phyloP scores from a whole-genome alignment of 2,797 vertebrate species.

The Philypnodon macrostomus region DNA sequence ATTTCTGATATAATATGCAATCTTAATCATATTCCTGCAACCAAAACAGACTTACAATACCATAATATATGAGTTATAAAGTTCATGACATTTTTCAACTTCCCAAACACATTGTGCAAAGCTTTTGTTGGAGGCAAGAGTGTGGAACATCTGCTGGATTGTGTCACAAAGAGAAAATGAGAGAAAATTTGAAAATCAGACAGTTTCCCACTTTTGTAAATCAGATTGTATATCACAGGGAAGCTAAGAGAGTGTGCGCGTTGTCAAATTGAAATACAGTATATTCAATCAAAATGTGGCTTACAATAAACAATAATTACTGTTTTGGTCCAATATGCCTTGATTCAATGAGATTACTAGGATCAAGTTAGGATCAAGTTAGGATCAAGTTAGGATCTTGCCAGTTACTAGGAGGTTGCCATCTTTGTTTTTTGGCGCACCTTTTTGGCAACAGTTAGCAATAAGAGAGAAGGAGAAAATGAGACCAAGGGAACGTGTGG shows the following conservation, averaged over 20 bases:
- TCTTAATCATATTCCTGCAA: too few species aligned
- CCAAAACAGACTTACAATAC: too few species aligned
- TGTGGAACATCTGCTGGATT: neutral
- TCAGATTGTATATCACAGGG: neutral
- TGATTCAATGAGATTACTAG: neutral
- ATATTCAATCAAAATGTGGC: conserved; percentile 5
- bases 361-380: too few species aligned
- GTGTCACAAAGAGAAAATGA: neutral
- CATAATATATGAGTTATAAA: too few species aligned
- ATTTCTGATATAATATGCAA: too few species aligned
- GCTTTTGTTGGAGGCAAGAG: too few species aligned
- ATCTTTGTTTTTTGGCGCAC: neutral
- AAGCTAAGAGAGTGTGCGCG: neutral
- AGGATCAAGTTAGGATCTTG: too few species aligned
- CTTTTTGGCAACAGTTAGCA: neutral
- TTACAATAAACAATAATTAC: conserved; percentile 1
- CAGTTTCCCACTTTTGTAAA: neutral
- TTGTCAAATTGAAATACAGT: conserved; percentile 1
- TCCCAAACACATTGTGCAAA: too few species aligned
- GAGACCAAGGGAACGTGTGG: neutral
- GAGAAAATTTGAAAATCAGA: neutral
- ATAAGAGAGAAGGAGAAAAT: neutral
- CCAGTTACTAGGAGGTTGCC: too few species aligned
- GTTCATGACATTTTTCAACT: too few species aligned
- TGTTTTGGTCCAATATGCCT: conserved; percentile 1